Evolutionary conservation across 30 jellyfish, hydroid and myxozoan genomes (phyloP).

Genomic region (Aurelia sp.): DNA sequence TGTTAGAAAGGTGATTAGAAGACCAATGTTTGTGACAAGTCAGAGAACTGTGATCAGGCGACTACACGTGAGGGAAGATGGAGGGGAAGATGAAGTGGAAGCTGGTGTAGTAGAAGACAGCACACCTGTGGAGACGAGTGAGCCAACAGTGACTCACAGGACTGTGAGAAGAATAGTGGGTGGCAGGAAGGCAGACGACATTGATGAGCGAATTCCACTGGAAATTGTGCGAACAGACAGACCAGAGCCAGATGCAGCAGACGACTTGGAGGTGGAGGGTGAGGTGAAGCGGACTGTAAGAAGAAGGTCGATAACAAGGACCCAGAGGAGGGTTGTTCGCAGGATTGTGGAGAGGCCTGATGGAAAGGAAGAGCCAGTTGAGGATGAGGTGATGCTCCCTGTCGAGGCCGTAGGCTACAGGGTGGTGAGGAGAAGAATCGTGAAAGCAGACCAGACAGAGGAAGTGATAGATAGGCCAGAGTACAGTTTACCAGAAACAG

Average conservation of each 20-base stretch:
- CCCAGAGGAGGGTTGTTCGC: constrained; percentile 78
- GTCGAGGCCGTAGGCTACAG: constrained; percentile 53
- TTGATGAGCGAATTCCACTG: constrained; percentile 61
- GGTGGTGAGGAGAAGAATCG: constrained; percentile 47
- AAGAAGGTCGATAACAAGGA: constrained; percentile 66
- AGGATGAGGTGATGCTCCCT: constrained; percentile 50
- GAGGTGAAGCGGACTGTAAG: constrained; percentile 73
- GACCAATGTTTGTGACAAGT: constrained; percentile 77
- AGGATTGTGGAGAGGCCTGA: constrained; percentile 51
- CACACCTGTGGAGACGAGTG: constrained; percentile 36
- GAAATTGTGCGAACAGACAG: constrained; percentile 69
- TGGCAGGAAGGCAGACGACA: constrained; percentile 18
- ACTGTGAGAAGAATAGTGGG: constrained; percentile 74
- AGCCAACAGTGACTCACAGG: constrained; percentile 57
- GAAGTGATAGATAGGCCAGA: constrained; percentile 60
- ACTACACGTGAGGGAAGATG: constrained; percentile 27
- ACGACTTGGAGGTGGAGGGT: constrained; percentile 66
- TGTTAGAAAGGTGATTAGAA: constrained; percentile 63
- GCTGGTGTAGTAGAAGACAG: constrained; percentile 57
- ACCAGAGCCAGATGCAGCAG: constrained; percentile 64
- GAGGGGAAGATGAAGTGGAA: constrained; percentile 44
- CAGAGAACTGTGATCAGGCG: constrained; percentile 70
- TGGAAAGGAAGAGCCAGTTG: constrained; percentile 34
- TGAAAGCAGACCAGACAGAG: constrained; percentile 45
- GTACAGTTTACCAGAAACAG: constrained; percentile 65